These are phyloP conservation scores for Stenodema calcarata DNA, from an alignment of 2,888 invertebrate species.

Conservation along the genomic window DNA sequence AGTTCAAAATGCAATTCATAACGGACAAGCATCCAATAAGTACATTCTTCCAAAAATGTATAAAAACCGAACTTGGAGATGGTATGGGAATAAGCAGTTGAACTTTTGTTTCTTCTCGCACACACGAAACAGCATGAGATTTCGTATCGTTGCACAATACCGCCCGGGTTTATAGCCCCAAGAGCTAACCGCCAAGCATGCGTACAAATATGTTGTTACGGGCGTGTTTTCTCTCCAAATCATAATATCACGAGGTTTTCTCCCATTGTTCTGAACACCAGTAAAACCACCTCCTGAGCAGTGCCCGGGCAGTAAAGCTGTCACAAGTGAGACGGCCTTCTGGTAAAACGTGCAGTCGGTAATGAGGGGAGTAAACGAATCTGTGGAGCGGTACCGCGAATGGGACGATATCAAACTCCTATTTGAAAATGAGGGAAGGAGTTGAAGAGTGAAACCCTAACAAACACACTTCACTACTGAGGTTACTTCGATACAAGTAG, in stretches of 20 bases:
- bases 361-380: neutral
- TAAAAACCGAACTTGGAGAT: too few relatives aligned
- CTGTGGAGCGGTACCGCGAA: neutral
- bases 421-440: too few relatives aligned
- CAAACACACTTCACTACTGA: too few relatives aligned
- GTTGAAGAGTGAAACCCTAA: too few relatives aligned
- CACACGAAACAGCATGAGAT: neutral
- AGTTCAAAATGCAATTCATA: too few relatives aligned
- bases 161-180: neutral
- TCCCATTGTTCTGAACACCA: neutral
- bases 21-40: too few relatives aligned
- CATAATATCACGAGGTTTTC: neutral
- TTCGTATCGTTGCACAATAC: neutral
- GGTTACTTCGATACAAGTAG: too few relatives aligned
- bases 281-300: neutral
- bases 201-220: neutral
- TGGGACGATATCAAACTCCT: neutral
- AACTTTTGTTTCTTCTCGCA: neutral
- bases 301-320: neutral
- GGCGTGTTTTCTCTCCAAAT: conserved; percentile 2
- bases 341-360: neutral
- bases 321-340: neutral
- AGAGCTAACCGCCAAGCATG: neutral
- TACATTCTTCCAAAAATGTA: too few relatives aligned
- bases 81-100: neutral